These are phyloP conservation scores for Eueremaeus valkanovi DNA, from an alignment of 2,888 invertebrate genomes.

Conservation along the genomic window DNA sequence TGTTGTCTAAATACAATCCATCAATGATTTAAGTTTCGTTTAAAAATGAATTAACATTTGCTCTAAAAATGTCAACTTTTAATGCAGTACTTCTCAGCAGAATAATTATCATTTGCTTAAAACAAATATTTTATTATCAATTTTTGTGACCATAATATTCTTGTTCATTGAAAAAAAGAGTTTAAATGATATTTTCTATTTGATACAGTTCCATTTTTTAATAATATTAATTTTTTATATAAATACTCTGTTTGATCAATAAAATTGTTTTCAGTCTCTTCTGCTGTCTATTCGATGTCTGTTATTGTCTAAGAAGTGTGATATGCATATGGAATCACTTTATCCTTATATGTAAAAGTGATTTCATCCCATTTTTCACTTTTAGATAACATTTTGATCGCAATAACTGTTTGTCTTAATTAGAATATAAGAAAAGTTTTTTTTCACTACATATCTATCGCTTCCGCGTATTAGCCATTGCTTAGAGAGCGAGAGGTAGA, in stretches of 20 bases:
- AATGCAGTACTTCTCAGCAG: neutral
- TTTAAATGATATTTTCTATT: no score
- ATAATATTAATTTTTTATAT: no score
- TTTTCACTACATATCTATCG: neutral
- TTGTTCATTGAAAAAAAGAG: no score
- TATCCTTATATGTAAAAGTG: neutral
- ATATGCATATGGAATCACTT: no score
- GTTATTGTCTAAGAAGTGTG: no score
- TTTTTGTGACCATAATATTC: no score
- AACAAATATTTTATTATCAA: neutral
- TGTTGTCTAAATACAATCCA: neutral
- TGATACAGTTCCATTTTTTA: no score
- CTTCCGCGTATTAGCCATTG: conserved; percentile 2
- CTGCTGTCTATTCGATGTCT: no score
- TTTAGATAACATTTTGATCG: neutral
- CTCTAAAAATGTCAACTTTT: conserved; percentile 6
- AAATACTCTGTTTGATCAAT: no score
- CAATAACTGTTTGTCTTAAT: neutral
- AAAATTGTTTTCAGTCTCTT: no score
- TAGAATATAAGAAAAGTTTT: neutral
- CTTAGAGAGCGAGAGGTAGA: neutral
- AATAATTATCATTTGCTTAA: neutral
- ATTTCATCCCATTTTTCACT: neutral
- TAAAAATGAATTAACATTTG: neutral
- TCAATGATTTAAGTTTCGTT: conserved; percentile 2